Conservation (phyloP, 2,797 vertebrate genomes). For the Premnoplex brunnescens region DNA sequence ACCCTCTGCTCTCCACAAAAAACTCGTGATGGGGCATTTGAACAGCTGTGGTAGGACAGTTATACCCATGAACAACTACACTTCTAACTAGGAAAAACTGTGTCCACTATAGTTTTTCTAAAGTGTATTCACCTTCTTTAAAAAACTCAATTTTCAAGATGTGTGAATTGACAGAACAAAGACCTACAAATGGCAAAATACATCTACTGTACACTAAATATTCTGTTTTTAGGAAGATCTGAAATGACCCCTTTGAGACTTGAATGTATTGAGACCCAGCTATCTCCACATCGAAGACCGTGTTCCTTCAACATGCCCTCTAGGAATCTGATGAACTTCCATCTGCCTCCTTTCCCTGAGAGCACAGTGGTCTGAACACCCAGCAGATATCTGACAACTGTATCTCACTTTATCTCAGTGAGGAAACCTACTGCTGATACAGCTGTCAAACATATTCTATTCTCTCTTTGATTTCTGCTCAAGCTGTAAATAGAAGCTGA, state of each 20-base stretch:
- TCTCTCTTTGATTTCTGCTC: conserved; percentile 32
- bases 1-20: neutral
- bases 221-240: neutral
- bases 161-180: neutral
- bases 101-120: neutral
- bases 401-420: neutral
- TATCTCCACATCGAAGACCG: neutral
- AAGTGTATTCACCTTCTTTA: neutral
- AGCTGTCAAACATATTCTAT: conserved; percentile 29
- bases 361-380: neutral
- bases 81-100: neutral
- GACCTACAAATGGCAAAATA: neutral
- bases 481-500: conserved; percentile 47
- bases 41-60: neutral
- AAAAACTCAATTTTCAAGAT: neutral
- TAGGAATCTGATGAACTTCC: neutral
- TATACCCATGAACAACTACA: neutral
- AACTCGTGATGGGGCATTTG: neutral
- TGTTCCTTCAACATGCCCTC: neutral
- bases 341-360: neutral
- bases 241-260: neutral
- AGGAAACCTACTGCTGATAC: conserved; percentile 53
- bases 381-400: conserved; percentile 6
- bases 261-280: neutral
- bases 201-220: neutral